Base-by-base conservation (phyloP, 2,888 invertebrate species). In the Plemyria rubiginata region DNA sequence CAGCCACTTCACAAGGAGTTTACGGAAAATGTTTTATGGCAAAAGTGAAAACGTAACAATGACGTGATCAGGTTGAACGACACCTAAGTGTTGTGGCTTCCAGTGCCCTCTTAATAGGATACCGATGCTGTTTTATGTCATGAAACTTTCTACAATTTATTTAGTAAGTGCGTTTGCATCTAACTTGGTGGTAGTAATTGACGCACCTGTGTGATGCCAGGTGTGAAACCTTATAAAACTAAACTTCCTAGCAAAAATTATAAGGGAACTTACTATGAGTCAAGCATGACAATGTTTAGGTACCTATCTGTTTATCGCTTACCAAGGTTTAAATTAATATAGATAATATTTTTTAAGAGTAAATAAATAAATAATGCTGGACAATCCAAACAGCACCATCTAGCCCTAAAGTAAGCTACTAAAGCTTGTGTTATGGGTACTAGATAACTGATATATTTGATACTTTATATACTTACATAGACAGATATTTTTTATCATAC, bases 41-140 rank as follows among this genome's bases (percentile, higher is more conserved):
- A 88, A 89, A 88, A 90, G 90, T 90, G 88, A 90, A 88, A 90
- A 81, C 80, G 71, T 75, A 74, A 82, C 60, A 55, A 57, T 77
- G 72, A 76, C 70, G 75, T 66, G 75, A 64, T 73, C 74, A 79
- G 74, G 79, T 79, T 82, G 78, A 81, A 80, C 75, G 81, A 81
- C 81, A 80, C 69, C 75, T 74, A 73, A 72, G 71, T 72, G 74
- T 70, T 73, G 76, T 65, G 69, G 71, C 60, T 68, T 70, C 69
- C 75, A 72, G 74, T 73, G 72, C 68, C 70, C 70, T 70, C 71
- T 62, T 74, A 73, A 76, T 75, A 57, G 69, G 71, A 71, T 77
- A 74, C 68, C 60, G 54, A 60, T 53, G 43, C 40, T 45, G 52
- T 38, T 54, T 63, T 69, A 48, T 56, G 63, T 55, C 51, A 71